A percentile compares a stretch with the other conserved stretches of the same genome.
Evolutionary conservation across 2,888 invertebrate genomes (phyloP).

Genomic region (Macaria notata): DNA sequence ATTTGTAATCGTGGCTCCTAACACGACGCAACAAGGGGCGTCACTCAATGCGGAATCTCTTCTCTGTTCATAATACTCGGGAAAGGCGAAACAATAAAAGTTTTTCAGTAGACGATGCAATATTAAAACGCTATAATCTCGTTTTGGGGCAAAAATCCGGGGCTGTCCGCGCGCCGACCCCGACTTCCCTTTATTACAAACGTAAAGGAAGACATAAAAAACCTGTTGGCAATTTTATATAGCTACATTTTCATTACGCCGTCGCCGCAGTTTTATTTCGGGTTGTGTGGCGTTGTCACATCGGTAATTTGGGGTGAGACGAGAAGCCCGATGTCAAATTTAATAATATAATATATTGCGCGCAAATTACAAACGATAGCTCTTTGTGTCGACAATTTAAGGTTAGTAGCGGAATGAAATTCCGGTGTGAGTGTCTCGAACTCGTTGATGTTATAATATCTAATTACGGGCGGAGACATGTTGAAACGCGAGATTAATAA

Average conservation of each 20-base stretch:
- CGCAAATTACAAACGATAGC: constrained; percentile 53
- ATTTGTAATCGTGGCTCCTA: constrained; percentile 61
- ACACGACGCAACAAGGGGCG: constrained; percentile 54
- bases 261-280: constrained; percentile 60
- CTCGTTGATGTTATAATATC: constrained; percentile 21
- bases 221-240: constrained; percentile 60
- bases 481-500: constrained; percentile 24
- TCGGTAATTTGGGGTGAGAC: constrained; percentile 32
- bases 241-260: constrained; percentile 66
- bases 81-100: constrained; percentile 72
- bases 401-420: constrained; percentile 41
- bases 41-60: constrained; percentile 70
- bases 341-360: constrained; percentile 55
- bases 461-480: constrained; percentile 21
- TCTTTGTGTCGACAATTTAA: constrained; percentile 43
- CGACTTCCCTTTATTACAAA: constrained; percentile 66
- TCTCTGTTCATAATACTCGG: constrained; percentile 64
- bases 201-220: constrained; percentile 56
- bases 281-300: constrained; percentile 41
- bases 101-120: constrained; percentile 60
- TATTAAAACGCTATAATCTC: constrained; percentile 77
- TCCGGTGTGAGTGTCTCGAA: constrained; percentile 29
- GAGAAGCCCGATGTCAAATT: constrained; percentile 47
- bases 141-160: constrained; percentile 53
- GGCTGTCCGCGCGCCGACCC: constrained; percentile 47